Base-by-base conservation (phyloP, 2,888 invertebrate species). In the Peribatodes rhomboidaria region DNA sequence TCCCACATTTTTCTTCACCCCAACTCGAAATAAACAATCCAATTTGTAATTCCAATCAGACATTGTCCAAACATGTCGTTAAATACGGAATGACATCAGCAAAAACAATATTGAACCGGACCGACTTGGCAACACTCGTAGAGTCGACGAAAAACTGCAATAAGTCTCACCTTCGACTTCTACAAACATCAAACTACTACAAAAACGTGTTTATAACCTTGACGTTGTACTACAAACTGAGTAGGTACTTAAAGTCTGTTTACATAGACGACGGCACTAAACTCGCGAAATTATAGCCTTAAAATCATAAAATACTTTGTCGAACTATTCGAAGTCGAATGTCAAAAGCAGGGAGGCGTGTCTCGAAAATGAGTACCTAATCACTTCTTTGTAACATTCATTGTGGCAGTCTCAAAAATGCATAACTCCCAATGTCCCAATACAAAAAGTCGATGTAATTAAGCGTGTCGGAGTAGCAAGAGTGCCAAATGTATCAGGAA, bases 401-500 rank as follows among this genome's bases (percentile, higher is more conserved):
- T 35, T 37, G 35, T 18, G 4, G 10, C 46, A 54, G 47, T 54
- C 31, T 31, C 42, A 58, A 64, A 41, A 55, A 10, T 33, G 55
- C 35, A 18, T 42, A 18, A 57, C 14, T 33, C 14, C n/a, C n/a
- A n/a, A n/a, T n/a, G n/a, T n/a, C n/a, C n/a, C 44, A 55, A 68
- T 60, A 60, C 53, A 60, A 60, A 63, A 18, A 16, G 9, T 42
- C 20, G n/a, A 14, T 22, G 49, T 62, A 65, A 57, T 57, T 57
- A 37, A 41, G 42, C 37, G 50, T 55, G 50, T 18, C 55, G 39
- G 13, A 42, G 59, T 55, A 61, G 57, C 49, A 35, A 20, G 58
- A 63, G 64, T 78, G 79, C 78, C 79, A 79, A 80, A 73, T 68
- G 72, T 75, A 74, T 76, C 79, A 83, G 85, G 84, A 85, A 84